Conservation (phyloP, 1,140 invertebrate genomes). For the Mycetomoellerius zeteki region DNA sequence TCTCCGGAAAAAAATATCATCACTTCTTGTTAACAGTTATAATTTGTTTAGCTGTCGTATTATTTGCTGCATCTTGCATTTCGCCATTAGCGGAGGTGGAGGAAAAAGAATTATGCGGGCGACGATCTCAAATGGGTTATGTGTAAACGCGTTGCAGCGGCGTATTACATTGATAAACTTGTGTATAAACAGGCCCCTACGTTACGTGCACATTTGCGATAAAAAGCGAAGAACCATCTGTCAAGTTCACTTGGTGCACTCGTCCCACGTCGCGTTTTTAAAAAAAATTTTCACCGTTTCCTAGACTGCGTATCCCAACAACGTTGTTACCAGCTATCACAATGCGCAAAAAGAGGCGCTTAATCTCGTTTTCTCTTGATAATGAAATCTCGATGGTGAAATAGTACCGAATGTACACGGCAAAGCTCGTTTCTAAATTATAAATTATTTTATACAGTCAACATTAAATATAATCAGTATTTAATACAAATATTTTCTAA, state of each 20-base stretch:
- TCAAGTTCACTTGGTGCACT: slow-evolving; percentile 39
- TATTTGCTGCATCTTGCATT: neutral
- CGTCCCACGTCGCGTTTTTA: neutral
- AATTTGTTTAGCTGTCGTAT: neutral
- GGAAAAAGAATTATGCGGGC: slow-evolving; percentile 36
- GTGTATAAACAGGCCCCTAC: slow-evolving; percentile 48
- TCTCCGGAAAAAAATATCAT: neutral
- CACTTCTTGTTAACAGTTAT: neutral
- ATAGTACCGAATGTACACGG: neutral
- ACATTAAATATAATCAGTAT: neutral
- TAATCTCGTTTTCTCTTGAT: slow-evolving; percentile 12
- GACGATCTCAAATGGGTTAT: slow-evolving; percentile 38
- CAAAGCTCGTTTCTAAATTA: neutral
- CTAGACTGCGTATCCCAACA: neutral
- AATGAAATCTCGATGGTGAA: neutral
- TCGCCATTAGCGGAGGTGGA: neutral
- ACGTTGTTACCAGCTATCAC: neutral
- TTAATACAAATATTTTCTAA: neutral
- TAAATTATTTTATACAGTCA: neutral
- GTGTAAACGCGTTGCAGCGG: slow-evolving; percentile 7
- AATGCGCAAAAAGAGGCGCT: neutral
- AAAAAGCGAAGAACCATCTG: slow-evolving; percentile 52
- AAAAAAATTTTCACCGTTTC: slow-evolving; percentile 21
- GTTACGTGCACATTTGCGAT: slow-evolving; percentile 3
- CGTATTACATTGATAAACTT: slow-evolving; percentile 43